Evolutionary conservation across 1,140 invertebrate genomes (phyloP).

Genomic region (Apis laboriosa): DNA sequence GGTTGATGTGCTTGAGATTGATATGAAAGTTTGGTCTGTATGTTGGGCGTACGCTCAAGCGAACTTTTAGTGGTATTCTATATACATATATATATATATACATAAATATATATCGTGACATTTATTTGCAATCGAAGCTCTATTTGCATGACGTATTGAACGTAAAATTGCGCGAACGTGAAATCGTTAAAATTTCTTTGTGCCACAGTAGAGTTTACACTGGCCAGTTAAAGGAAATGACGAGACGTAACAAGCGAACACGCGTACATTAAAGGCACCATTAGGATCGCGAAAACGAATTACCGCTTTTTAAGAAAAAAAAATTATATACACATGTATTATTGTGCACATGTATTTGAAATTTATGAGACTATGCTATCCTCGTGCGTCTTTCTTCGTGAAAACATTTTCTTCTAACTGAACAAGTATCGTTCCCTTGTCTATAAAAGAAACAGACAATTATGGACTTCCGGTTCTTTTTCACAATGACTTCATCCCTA

Average conservation of each 20-base stretch:
- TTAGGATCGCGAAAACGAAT: conserved; percentile 16
- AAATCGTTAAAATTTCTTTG: conserved; percentile 31
- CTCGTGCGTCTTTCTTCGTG: conserved; percentile 10
- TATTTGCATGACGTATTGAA: conserved; percentile 15
- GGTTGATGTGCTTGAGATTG: conserved; percentile 12
- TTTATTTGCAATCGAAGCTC: conserved; percentile 29
- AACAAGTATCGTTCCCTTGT: conserved; percentile 15
- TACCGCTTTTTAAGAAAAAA: conserved; percentile 27
- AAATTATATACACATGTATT: conserved; percentile 30
- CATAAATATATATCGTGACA: conserved; percentile 30
- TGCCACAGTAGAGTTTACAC: conserved; percentile 20
- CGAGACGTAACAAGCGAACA: conserved; percentile 2
- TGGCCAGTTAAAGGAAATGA: conserved; percentile 11
- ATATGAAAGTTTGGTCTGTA: conserved; percentile 28
- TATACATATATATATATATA: conserved; percentile 21
- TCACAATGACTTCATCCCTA: conserved; percentile 16
- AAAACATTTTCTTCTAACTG: conserved; percentile 14
- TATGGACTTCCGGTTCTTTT: conserved; percentile 24
- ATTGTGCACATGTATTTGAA: conserved; percentile 34
- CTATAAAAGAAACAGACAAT: conserved; percentile 1
- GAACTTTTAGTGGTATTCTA: conserved; percentile 34
- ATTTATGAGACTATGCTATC: conserved; percentile 32
- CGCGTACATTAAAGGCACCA: conserved; percentile 17
- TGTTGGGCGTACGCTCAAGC: conserved; percentile 34
- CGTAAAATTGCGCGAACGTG: not conserved